A percentile compares a stretch with the other conserved stretches of the same genome.
Conservation (phyloP, 1,140 invertebrate species). For the Homalodisca vitripennis region DNA sequence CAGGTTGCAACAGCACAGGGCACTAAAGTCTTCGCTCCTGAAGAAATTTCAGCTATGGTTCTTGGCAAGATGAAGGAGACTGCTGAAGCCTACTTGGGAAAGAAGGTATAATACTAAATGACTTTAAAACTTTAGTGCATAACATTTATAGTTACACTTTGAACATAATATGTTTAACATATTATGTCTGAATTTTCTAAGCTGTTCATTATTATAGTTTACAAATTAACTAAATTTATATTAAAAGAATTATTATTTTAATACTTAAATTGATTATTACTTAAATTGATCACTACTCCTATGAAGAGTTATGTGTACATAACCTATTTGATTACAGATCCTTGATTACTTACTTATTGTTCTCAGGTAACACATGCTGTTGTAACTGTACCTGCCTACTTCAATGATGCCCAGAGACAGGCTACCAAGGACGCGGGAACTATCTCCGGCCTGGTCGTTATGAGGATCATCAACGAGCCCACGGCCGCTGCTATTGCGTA, state of each 20-base stretch:
- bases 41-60: conserved; percentile 98
- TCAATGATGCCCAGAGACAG: conserved; percentile 97
- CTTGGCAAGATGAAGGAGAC: conserved; percentile 97
- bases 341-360: not conserved
- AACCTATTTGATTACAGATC: not conserved
- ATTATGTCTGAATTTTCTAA: too few species aligned
- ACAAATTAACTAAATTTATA: too few species aligned
- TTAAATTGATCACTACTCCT: too few species aligned
- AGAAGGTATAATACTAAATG: conserved; percentile 68
- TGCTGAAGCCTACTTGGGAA: conserved; percentile 95
- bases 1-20: conserved; percentile 66
- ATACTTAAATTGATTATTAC: too few species aligned
- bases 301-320: too few species aligned
- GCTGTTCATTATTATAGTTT: conserved; percentile 71
- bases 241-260: too few species aligned
- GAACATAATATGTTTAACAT: too few species aligned
- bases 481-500: conserved; percentile 99
- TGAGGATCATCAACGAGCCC: conserved; percentile 99
- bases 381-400: conserved; percentile 98
- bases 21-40: conserved; percentile 88
- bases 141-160: too few species aligned
- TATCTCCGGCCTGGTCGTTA: conserved; percentile 92
- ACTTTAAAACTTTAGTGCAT: too few species aligned
- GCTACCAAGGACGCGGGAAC: conserved; percentile 92
- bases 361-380: conserved; percentile 92